Conservation (phyloP, 2,797 vertebrate species). For the Anguilla marmorata region DNA sequence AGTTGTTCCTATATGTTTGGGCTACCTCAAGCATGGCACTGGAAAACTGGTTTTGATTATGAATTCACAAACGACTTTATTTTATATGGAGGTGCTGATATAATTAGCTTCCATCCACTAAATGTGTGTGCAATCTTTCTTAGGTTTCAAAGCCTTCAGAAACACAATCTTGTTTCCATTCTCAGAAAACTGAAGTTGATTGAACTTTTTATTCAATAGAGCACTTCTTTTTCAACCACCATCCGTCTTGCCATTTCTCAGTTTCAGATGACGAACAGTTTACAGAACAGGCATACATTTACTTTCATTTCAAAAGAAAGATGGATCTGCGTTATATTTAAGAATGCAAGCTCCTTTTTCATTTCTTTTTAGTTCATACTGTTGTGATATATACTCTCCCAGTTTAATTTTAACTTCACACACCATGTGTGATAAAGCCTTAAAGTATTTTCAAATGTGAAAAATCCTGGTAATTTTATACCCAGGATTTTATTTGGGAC, state of each 20-base stretch:
- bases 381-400: conserved; percentile 50
- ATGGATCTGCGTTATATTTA: conserved; percentile 55
- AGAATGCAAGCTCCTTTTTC: conserved; percentile 45
- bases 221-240: conserved; percentile 58
- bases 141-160: conserved; percentile 68
- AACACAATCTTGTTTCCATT: conserved; percentile 66
- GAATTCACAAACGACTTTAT: conserved; percentile 64
- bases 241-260: conserved; percentile 61
- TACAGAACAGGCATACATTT: conserved; percentile 45
- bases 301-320: conserved; percentile 24
- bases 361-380: conserved; percentile 46
- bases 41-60: conserved; percentile 69
- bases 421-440: conserved; percentile 22
- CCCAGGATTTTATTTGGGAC: conserved; percentile 1
- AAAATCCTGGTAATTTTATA: conserved; percentile 1
- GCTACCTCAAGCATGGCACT: conserved; percentile 54
- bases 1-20: conserved; percentile 45
- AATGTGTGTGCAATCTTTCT: conserved; percentile 62
- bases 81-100: conserved; percentile 69
- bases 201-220: conserved; percentile 67
- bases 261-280: conserved; percentile 59
- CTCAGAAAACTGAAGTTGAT: conserved; percentile 64
- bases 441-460: conserved; percentile 4
- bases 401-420: conserved; percentile 39
- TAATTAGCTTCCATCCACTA: conserved; percentile 62